Evolutionary conservation across 2,113 vertebrate species (phyloP).

Genomic region (Silurus asotus): DNA sequence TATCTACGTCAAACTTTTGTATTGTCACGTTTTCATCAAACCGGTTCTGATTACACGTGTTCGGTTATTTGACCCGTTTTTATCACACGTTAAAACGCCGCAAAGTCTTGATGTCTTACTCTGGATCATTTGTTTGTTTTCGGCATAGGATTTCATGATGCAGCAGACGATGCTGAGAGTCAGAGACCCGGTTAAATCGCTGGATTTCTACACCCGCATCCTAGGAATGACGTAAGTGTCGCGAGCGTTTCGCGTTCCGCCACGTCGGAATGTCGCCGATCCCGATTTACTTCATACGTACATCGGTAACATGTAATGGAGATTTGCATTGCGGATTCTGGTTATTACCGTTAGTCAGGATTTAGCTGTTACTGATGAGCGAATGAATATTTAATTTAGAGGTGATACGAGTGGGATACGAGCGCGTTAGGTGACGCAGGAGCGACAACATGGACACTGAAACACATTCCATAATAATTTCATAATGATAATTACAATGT

Average conservation of each 20-base stretch:
- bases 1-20: too few relatives aligned
- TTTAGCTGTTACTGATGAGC: neutral
- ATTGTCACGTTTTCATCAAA: too few relatives aligned
- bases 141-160: conserved; percentile 87
- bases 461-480: too few relatives aligned
- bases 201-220: conserved; percentile 96
- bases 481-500: too few relatives aligned
- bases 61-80: neutral
- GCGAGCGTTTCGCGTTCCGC: neutral
- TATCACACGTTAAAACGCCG: too few relatives aligned
- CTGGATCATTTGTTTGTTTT: neutral
- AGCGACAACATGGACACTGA: neutral
- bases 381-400: neutral
- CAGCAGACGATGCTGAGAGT: conserved; percentile 98
- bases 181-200: conserved; percentile 92
- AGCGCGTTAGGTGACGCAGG: neutral
- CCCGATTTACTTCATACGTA: neutral
- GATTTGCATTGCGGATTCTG: neutral
- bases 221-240: conserved; percentile 95
- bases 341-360: neutral
- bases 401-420: neutral
- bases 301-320: neutral
- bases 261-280: neutral
- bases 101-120: neutral
- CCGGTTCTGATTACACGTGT: neutral